phyloP scores from a whole-genome alignment of 2,888 invertebrate species.

The Lepidocyrtinus sp. region DNA sequence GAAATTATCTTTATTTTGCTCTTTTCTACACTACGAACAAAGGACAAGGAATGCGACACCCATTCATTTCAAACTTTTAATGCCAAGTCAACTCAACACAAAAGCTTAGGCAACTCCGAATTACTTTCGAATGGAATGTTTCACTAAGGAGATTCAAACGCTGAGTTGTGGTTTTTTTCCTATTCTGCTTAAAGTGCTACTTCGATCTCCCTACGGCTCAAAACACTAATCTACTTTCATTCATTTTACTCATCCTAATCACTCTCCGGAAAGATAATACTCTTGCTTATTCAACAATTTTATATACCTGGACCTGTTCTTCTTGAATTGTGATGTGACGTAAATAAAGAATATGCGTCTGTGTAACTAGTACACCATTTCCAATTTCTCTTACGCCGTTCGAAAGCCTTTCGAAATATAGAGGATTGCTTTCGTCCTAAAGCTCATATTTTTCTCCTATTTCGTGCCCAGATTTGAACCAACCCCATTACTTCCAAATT shows the following conservation, averaged over 20 bases:
- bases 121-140: not conserved
- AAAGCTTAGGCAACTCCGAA: not conserved
- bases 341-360: not conserved
- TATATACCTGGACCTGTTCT: not conserved
- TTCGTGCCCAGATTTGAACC: not conserved
- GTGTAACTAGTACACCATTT: too few species aligned
- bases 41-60: not conserved
- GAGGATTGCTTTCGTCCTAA: not conserved
- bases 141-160: not conserved
- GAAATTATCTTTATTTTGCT: not conserved
- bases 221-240: not conserved
- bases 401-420: too few species aligned
- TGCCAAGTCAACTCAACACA: too few species aligned
- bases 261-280: not conserved
- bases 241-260: not conserved
- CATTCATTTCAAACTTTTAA: not conserved
- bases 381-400: too few species aligned
- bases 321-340: too few species aligned
- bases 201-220: not conserved
- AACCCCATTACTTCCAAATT: not conserved
- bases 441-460: too few species aligned
- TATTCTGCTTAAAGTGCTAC: not conserved
- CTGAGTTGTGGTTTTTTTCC: not conserved
- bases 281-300: not conserved
- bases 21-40: not conserved